phyloP scores from a whole-genome alignment of 2,797 vertebrate genomes.

The Notolabrus celidotus region DNA sequence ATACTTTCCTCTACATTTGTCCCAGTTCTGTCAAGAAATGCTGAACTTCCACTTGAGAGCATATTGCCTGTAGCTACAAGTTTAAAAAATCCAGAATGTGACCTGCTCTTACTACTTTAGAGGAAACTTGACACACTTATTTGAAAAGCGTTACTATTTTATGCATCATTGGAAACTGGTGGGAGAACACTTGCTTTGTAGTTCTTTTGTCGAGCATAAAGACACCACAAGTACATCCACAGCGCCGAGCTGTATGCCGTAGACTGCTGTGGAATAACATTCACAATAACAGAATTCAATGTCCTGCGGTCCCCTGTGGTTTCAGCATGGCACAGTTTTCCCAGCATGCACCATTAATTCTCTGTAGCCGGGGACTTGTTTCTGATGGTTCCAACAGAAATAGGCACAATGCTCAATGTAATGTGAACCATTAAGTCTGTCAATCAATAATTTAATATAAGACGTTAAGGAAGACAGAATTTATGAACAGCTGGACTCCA shows the following conservation, averaged over 20 bases:
- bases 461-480: conserved; percentile 27
- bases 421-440: conserved; percentile 49
- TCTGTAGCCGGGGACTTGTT: conserved; percentile 26
- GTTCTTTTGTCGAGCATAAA: conserved; percentile 37
- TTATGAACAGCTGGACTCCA: conserved; percentile 31
- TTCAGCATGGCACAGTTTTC: conserved; percentile 33
- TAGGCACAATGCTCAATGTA: conserved; percentile 8
- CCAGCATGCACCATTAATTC: conserved; percentile 57
- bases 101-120: conserved; percentile 43
- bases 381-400: conserved; percentile 22
- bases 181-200: conserved; percentile 33
- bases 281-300: conserved; percentile 38
- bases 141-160: conserved; percentile 34
- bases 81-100: conserved; percentile 35
- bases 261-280: conserved; percentile 40
- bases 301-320: conserved; percentile 35
- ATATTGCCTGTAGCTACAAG: conserved; percentile 34
- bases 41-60: conserved; percentile 49
- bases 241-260: background rate
- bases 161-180: conserved; percentile 37
- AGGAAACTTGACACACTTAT: conserved; percentile 46
- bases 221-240: conserved; percentile 25
- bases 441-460: conserved; percentile 54
- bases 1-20: conserved; percentile 35
- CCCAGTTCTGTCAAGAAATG: conserved; percentile 64